phyloP scores from a whole-genome alignment of 2,797 vertebrate genomes.

The Syndactyla subalaris region DNA sequence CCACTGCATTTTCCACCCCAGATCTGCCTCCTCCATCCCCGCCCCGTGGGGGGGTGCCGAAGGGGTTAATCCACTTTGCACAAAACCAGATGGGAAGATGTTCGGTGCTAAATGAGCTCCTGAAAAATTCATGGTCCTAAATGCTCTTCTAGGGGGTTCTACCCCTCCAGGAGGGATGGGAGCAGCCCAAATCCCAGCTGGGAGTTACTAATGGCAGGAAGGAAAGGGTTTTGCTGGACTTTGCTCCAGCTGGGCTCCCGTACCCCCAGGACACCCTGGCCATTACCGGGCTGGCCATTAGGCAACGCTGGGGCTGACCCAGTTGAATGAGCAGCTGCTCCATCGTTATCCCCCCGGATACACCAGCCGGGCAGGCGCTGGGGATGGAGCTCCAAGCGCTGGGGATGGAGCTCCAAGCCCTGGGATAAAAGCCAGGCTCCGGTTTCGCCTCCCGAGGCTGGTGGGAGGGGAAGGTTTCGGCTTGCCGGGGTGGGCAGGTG shows the following conservation, averaged over 20 bases:
- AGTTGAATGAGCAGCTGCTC: neutral
- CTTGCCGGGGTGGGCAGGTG: neutral
- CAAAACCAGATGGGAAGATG: neutral
- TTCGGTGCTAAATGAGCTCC: slow-evolving; percentile 1
- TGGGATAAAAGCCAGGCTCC: fast-evolving
- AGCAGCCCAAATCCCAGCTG: neutral
- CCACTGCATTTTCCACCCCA: fast-evolving
- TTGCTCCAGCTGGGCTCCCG: neutral
- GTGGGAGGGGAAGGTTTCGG: neutral
- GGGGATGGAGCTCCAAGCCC: neutral
- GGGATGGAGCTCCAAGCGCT: neutral
- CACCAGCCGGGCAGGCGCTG: neutral
- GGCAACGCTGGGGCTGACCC: neutral
- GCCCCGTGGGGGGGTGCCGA: neutral
- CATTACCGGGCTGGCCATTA: neutral
- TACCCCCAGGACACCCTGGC: fast-evolving
- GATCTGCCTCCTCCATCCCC: neutral
- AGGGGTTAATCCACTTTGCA: neutral
- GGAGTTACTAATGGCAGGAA: neutral
- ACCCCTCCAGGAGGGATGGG: neutral
- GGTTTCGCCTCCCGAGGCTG: fast-evolving
- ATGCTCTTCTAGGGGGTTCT: neutral
- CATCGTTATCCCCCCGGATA: fast-evolving
- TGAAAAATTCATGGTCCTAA: slow-evolving; percentile 68
- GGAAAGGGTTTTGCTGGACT: neutral